Base-by-base conservation (phyloP, 2,888 invertebrate species). In the Tachystola acroxantha region DNA sequence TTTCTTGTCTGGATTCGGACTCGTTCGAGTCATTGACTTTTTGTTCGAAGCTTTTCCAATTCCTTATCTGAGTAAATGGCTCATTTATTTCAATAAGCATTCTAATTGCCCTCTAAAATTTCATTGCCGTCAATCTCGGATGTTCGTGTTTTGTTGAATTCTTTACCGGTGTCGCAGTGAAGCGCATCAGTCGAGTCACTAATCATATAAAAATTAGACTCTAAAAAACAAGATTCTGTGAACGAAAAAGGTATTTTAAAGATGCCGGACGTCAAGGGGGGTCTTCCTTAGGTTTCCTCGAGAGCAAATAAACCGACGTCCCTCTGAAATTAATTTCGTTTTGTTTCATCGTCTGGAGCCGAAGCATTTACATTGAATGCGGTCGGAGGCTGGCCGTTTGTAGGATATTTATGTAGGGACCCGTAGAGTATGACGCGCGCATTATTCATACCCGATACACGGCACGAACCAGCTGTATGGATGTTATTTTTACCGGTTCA, bases 301-400 rank as follows among this genome's bases (percentile, higher is more conserved):
- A 63, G 67, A 78, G 75, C 76, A 80, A 78, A 78, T 78, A 80
- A 78, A 73, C 71, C 75, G 72, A 78, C 70, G 71, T 70, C 71
- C 69, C 74, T 81, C 73, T 71, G 72, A 86, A 84, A 85, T 85
- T 85, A 85, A 86, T 85, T 85, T 86, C 48, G 77, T 85, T 85
- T 85, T 85, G 85, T 85, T 85, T 85, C 72, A 72, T 64, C 78
- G 82, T 85, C 81, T 82, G 81, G 73, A 71, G 74, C 67, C 73
- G 66, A 53, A 54, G 73, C 78, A 86, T 86, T 86, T 82, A 85
- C 85, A 86, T 86, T 86, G 80, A 86, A 85, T 85, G 80, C 77
- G 75, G 71, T 75, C 68, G 78, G 79, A 76, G 81, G 80, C 81
- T 74, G 77, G 73, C 65, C 67, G 74, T 67, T 78, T 68, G 67